phyloP scores from a whole-genome alignment of 2,113 vertebrate species.

The Tragulus kanchil region DNA sequence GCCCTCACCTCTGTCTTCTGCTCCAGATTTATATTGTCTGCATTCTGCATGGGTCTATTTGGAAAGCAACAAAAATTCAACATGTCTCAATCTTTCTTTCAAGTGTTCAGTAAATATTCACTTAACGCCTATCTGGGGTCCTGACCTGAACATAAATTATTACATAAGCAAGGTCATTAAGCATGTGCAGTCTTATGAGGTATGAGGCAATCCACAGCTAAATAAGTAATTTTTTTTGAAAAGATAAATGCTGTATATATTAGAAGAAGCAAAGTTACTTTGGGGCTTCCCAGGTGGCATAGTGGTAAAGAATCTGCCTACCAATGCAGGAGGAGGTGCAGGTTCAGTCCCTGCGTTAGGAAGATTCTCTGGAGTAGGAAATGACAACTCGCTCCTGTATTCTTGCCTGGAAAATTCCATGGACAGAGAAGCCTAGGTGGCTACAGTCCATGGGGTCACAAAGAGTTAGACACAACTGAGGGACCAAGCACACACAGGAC shows the following conservation, averaged over 20 bases:
- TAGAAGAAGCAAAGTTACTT: background rate
- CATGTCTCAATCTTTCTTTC: slow-evolving; percentile 29
- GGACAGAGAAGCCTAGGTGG: background rate
- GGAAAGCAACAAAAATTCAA: slow-evolving; percentile 40
- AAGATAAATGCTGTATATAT: background rate
- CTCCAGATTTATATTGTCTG: slow-evolving; percentile 2
- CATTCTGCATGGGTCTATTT: background rate
- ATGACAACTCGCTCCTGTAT: background rate
- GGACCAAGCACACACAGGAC: background rate
- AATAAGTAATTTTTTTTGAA: background rate
- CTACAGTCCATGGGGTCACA: background rate
- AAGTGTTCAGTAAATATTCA: slow-evolving; percentile 42
- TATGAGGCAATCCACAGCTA: background rate
- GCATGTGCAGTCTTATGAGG: background rate
- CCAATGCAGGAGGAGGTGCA: background rate
- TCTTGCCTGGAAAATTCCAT: background rate
- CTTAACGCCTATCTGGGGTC: background rate
- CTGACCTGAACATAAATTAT: slow-evolving; percentile 26
- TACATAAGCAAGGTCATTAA: background rate
- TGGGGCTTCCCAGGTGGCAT: background rate
- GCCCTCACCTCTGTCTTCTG: background rate
- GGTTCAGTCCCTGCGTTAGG: background rate
- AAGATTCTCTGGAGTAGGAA: background rate
- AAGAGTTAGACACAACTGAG: background rate
- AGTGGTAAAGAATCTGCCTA: background rate